These are phyloP conservation scores for Lamprologus ornatipinnis DNA, from an alignment of 2,113 vertebrate species.

Conservation along the genomic window DNA sequence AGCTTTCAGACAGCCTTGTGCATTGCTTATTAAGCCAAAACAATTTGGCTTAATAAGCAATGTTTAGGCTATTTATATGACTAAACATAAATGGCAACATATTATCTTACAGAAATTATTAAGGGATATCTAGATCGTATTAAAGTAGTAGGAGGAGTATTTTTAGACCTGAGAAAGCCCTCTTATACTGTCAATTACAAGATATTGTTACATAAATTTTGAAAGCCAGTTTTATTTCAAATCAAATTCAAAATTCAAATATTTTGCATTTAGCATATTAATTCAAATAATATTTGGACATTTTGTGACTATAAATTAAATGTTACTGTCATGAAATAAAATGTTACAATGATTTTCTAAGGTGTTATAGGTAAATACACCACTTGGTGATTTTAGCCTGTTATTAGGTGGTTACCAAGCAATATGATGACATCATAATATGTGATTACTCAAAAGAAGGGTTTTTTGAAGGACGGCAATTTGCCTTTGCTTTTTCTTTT, in stretches of 20 bases:
- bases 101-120: not conserved
- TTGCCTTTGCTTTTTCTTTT: not conserved
- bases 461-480: not conserved
- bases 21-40: not conserved
- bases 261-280: not conserved
- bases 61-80: not conserved
- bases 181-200: not conserved
- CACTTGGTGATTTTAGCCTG: not conserved
- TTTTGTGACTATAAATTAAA: not conserved
- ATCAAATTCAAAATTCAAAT: too few species aligned
- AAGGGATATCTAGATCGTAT: not conserved
- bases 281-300: not conserved
- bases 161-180: not conserved
- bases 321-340: not conserved
- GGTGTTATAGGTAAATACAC: not conserved
- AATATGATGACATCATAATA: not conserved
- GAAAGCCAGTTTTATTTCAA: not conserved
- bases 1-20: constrained; percentile 1
- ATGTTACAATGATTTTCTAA: not conserved
- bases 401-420: not conserved
- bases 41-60: not conserved
- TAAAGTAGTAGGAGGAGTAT: not conserved
- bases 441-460: not conserved
- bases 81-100: not conserved
- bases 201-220: not conserved